Conservation (phyloP, 2,888 invertebrate genomes). For the Ochropacha duplaris region DNA sequence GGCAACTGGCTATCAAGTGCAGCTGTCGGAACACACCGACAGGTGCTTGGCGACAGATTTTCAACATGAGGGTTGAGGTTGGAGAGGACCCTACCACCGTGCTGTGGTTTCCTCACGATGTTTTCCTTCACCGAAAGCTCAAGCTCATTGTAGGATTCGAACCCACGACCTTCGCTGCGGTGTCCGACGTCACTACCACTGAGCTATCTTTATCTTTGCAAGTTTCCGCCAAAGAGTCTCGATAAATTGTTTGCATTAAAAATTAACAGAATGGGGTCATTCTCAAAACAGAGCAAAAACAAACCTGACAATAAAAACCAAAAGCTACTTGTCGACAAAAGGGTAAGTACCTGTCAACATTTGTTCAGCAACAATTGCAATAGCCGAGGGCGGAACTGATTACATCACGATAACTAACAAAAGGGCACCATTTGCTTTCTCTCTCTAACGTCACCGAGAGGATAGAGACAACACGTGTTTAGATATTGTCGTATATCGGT, state of each 20-base stretch:
- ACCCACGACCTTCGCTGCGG: too few relatives aligned
- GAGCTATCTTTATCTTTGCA: too few relatives aligned
- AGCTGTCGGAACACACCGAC: too few relatives aligned
- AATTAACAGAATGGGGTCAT: background rate
- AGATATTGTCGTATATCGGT: background rate
- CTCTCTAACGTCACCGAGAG: background rate
- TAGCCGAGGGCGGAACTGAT: background rate
- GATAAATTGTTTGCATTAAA: background rate
- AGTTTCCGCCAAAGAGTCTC: too few relatives aligned
- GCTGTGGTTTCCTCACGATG: too few relatives aligned
- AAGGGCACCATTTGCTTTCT: background rate
- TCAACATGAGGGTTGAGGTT: too few relatives aligned
- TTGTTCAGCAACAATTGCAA: background rate
- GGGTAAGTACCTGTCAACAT: background rate
- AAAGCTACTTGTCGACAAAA: background rate
- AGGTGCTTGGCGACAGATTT: too few relatives aligned
- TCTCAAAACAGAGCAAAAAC: background rate
- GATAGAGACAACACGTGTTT: background rate
- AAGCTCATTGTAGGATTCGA: too few relatives aligned
- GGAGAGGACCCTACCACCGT: too few relatives aligned
- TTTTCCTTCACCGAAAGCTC: too few relatives aligned
- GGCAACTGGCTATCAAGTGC: too few relatives aligned
- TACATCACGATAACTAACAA: conserved; percentile 3
- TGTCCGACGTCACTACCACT: too few relatives aligned
- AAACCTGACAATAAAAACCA: background rate